Evolutionary conservation across 2,797 vertebrate species (phyloP), one percentile per base, ranked within the genome.

Genomic region (Pteropus rufus): DNA sequence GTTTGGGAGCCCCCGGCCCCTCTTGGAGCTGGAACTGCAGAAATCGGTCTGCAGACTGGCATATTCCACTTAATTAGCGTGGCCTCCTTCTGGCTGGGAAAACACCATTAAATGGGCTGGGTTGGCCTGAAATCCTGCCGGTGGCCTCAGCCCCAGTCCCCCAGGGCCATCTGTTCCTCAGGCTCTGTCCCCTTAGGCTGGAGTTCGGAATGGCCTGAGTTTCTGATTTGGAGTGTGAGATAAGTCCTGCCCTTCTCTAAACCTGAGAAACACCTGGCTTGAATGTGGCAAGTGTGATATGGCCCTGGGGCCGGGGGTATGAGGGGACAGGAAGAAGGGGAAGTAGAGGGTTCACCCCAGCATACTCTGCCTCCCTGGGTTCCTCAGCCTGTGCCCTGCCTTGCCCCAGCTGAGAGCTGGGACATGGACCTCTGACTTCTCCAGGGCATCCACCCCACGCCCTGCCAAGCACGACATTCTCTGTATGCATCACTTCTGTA

Each of bases 51-150:
- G 79, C 60, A 70, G 69, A 58, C 79, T 15, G 89, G 83, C 7
- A 7, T 60, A 84, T 91, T 94, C 84, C 70, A 87, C 79, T 94
- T 97, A 97, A 98, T 98, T 97, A 98, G 97, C 1, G 0, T 56
- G 97, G 93, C 97, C 97, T 96, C 94, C 92, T 98, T 98, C 95
- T 67, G 88, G 36, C 90, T 76, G 87, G 93, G 93, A 91, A 79
- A 85, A 73, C 58, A 86, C 95, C 15, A 3, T n/a, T 81, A 88
- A 95, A 21, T 72, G 75, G 88, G 36, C 79, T 84, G 77, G 83
- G 58, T 44, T 77, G 62, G 77, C 87, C 90, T 92, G 93, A 92
- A 93, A 94, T 89, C 93, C 31, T 56, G 65, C 72, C 0, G 2
- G 83, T 81, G 83, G 83, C 86, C 93, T 89, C 76, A 58, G 79